Conservation (phyloP, 2,797 vertebrate genomes). For the Sciaenops ocellatus region DNA sequence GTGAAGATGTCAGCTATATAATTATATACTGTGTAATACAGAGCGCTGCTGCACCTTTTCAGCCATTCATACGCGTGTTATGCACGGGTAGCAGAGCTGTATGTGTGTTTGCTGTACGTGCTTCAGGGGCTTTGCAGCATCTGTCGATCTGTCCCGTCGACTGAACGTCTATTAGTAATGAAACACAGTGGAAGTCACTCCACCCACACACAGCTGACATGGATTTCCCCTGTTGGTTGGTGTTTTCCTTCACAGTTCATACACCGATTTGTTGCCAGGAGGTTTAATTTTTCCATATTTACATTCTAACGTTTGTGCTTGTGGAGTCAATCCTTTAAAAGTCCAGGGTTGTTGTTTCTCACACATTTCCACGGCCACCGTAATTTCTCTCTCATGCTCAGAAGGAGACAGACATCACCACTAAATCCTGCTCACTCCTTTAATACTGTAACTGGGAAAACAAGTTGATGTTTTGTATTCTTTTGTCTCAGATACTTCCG, state of each 20-base stretch:
- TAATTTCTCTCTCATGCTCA: no score
- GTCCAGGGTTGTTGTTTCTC: no score
- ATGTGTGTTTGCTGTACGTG: constrained; percentile 10
- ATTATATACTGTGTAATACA: background rate
- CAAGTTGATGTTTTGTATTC: no score
- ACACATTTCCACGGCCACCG: no score
- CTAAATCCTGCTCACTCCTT: no score
- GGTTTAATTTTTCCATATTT: background rate
- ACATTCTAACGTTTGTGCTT: background rate
- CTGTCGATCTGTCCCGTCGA: constrained; percentile 57
- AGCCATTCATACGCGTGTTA: constrained; percentile 6
- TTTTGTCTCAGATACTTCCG: no score
- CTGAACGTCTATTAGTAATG: constrained; percentile 48
- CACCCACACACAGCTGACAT: constrained; percentile 38
- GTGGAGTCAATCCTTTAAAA: background rate
- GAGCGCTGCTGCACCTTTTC: background rate
- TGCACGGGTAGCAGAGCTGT: constrained; percentile 9
- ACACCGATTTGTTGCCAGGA: background rate
- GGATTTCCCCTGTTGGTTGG: background rate
- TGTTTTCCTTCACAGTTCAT: background rate
- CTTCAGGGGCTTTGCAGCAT: constrained; percentile 52
- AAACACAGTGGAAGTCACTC: constrained; percentile 23
- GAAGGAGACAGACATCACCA: no score
- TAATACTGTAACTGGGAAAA: no score
- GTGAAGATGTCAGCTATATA: background rate